Conservation (phyloP, 2,113 vertebrate species). For the Brienomyrus longianalis region DNA sequence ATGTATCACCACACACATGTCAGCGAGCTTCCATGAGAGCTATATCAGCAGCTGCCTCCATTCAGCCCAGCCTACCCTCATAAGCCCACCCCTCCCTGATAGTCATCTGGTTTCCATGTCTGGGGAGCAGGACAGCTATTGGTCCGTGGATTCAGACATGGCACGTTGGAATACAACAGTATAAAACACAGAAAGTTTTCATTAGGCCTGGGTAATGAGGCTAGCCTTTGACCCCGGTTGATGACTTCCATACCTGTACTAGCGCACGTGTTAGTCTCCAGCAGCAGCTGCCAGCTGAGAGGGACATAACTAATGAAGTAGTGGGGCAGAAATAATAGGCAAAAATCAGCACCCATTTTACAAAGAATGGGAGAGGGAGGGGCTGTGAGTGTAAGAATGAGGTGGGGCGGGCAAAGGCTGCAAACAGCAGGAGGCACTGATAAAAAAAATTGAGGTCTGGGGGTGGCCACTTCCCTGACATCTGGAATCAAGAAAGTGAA, state of each 20-base stretch:
- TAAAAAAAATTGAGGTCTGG: neutral
- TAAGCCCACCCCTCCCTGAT: constrained; percentile 67
- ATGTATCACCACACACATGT: constrained; percentile 32
- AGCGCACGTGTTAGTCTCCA: constrained; percentile 62
- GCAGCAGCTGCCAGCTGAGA: constrained; percentile 84
- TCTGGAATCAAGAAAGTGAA: constrained; percentile 10
- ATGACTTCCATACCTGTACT: constrained; percentile 98
- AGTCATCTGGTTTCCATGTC: constrained; percentile 77
- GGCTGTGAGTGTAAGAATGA: constrained; percentile 22
- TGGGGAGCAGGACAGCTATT: constrained; percentile 65
- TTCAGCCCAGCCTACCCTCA: constrained; percentile 66
- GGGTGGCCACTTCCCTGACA: neutral
- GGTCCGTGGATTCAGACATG: constrained; percentile 53
- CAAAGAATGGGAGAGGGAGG: constrained; percentile 22
- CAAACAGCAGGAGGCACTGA: constrained; percentile 14
- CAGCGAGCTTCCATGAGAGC: constrained; percentile 69
- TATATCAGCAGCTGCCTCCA: constrained; percentile 53
- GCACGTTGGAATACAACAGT: constrained; percentile 63
- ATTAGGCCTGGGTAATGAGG: constrained; percentile 98
- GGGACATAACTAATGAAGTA: constrained; percentile 98
- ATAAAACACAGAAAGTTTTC: constrained; percentile 96
- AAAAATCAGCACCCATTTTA: constrained; percentile 55
- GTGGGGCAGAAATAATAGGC: constrained; percentile 90
- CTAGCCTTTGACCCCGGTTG: constrained; percentile 86
- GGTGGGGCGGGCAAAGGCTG: constrained; percentile 20